Percentiles rank a stretch among this genome's conserved stretches.
Evolutionary conservation across 1,140 invertebrate species (phyloP).

Genomic region (Aphaenogaster floridana): DNA sequence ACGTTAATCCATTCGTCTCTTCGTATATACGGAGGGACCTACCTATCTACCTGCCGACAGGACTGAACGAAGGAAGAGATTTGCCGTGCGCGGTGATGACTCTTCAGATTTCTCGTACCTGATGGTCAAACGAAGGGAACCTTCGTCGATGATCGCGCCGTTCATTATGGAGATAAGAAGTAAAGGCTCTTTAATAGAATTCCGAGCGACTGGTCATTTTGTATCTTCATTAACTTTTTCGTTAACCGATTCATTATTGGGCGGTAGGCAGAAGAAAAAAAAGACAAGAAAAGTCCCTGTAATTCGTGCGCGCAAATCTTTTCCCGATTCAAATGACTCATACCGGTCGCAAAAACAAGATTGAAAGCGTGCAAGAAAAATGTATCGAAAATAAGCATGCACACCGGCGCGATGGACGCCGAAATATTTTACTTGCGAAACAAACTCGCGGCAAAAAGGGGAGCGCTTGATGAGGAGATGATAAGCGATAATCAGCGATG

Average conservation of each 20-base stretch:
- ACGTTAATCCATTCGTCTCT: slow-evolving; percentile 55
- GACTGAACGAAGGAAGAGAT: slow-evolving; percentile 29
- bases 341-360: slow-evolving; percentile 50
- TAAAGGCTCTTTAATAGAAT: slow-evolving; percentile 73
- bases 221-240: slow-evolving; percentile 63
- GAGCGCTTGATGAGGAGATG: slow-evolving; percentile 30
- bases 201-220: slow-evolving; percentile 54
- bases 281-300: slow-evolving; percentile 7
- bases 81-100: slow-evolving; percentile 72
- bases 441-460: slow-evolving; percentile 24
- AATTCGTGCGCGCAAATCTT: slow-evolving; percentile 34
- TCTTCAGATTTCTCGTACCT: slow-evolving; percentile 75
- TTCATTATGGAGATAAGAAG: slow-evolving; percentile 72
- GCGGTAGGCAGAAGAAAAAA: slow-evolving; percentile 7
- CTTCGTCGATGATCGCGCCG: slow-evolving; percentile 66
- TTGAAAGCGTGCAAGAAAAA: slow-evolving; percentile 50
- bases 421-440: slow-evolving; percentile 55
- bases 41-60: neutral
- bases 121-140: slow-evolving; percentile 57
- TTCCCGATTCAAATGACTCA: slow-evolving; percentile 60
- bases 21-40: neutral
- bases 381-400: slow-evolving; percentile 21
- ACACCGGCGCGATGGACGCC: neutral
- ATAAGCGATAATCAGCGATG: slow-evolving; percentile 47
- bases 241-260: slow-evolving; percentile 62